Percentiles rank a stretch among this genome's conserved stretches.
phyloP scores from a whole-genome alignment of 1,140 invertebrate species.

The Drosophila baimaii region DNA sequence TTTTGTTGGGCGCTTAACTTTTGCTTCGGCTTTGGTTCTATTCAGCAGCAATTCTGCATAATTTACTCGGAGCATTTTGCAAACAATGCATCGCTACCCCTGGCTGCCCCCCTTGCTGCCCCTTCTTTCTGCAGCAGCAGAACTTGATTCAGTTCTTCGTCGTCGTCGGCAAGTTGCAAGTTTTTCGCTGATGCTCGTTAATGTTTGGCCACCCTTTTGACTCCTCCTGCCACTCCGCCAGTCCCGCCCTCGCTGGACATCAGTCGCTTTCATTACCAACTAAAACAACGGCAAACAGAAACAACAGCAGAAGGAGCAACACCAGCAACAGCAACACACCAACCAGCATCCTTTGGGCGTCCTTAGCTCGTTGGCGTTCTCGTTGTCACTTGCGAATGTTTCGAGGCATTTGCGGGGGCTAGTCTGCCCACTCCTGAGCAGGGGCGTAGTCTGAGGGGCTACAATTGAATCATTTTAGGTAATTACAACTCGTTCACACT shows the following conservation, averaged over 20 bases:
- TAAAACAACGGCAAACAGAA: conserved; percentile 47
- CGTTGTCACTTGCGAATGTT: conserved; percentile 39
- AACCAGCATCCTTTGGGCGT: conserved; percentile 46
- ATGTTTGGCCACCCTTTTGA: conserved; percentile 61
- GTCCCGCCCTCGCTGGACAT: conserved; percentile 17
- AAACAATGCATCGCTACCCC: conserved; percentile 64
- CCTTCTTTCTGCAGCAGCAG: conserved; percentile 13
- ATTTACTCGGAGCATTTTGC: conserved; percentile 75
- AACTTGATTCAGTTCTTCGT: conserved; percentile 43
- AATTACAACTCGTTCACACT: no score
- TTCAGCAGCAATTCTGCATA: conserved; percentile 68
- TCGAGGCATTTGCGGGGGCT: conserved; percentile 23
- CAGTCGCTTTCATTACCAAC: conserved; percentile 62
- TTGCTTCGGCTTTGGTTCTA: conserved; percentile 38
- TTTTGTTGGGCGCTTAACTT: conserved; percentile 77
- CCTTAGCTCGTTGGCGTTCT: conserved; percentile 43
- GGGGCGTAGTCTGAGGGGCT: conserved; percentile 1
- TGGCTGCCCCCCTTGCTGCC: no score
- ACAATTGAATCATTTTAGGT: no score
- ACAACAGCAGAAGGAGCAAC: conserved; percentile 34
- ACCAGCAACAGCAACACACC: no score
- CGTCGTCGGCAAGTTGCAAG: conserved; percentile 60
- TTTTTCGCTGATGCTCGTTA: conserved; percentile 80
- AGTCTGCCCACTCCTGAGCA: conserved; percentile 5
- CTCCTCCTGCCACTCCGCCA: neutral